Evolutionary conservation across 2,797 vertebrate genomes (phyloP).

Genomic region (Anniella stebbinsi): DNA sequence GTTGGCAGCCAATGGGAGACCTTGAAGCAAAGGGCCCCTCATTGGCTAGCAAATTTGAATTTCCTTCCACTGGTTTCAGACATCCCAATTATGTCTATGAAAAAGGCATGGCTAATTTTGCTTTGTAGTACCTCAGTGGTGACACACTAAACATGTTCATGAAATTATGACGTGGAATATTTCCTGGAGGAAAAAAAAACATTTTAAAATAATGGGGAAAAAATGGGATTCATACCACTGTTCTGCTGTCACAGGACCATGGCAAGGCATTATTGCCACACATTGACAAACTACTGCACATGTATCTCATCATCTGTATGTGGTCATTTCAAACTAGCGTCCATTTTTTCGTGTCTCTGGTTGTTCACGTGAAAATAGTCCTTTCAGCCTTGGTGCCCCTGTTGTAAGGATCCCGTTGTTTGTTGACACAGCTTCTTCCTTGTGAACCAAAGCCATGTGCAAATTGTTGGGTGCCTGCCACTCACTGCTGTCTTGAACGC

Average conservation of each 20-base stretch:
- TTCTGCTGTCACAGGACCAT: constrained; percentile 69
- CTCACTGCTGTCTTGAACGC: constrained; percentile 7
- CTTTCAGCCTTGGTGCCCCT: constrained; percentile 8
- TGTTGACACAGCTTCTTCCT: constrained; percentile 36
- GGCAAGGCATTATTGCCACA: constrained; percentile 65
- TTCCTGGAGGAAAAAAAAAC: constrained; percentile 37
- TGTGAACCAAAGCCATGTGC: constrained; percentile 17
- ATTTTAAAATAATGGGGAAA: constrained; percentile 63
- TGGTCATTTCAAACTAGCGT: constrained; percentile 60
- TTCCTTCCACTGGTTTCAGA: constrained; percentile 16
- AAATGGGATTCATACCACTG: constrained; percentile 68
- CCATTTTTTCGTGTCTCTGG: constrained; percentile 53
- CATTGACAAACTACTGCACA: constrained; percentile 47
- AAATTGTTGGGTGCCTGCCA: constrained; percentile 37
- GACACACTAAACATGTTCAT: constrained; percentile 27
- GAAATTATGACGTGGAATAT: constrained; percentile 32
- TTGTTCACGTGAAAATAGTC: background rate
- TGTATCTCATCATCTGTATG: constrained; percentile 59
- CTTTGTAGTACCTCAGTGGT: constrained; percentile 37
- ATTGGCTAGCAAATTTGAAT: constrained; percentile 31
- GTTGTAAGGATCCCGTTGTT: constrained; percentile 21
- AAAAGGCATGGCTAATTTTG: constrained; percentile 50
- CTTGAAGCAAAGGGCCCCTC: constrained; percentile 52
- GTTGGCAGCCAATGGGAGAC: constrained; percentile 57
- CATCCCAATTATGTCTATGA: constrained; percentile 40